Conservation (phyloP, 1,140 invertebrate species). For the Eulimnadia texana region DNA sequence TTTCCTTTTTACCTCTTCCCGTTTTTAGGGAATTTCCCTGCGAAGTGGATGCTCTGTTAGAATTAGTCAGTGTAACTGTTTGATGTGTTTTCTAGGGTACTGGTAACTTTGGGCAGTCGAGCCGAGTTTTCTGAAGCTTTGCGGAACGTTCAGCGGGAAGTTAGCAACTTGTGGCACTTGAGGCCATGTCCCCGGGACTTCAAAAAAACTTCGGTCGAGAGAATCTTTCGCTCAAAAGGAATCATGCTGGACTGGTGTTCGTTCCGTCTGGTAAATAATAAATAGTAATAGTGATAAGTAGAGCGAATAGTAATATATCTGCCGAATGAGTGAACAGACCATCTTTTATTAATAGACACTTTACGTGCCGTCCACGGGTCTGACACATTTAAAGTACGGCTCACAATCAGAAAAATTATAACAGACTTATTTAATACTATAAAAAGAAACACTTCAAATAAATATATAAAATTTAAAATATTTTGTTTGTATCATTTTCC, state of each 20-base stretch:
- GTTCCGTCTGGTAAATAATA: slow-evolving; percentile 51
- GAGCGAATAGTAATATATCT: too few species aligned
- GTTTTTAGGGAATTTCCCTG: too few species aligned
- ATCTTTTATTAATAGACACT: too few species aligned
- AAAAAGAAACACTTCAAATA: too few species aligned
- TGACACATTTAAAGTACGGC: background rate
- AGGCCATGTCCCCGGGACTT: slow-evolving; percentile 60
- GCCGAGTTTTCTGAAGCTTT: slow-evolving; percentile 55
- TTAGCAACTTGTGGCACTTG: slow-evolving; percentile 54
- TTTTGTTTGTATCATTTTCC: background rate
- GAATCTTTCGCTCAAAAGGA: slow-evolving; percentile 57
- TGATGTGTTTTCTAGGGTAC: slow-evolving; percentile 42
- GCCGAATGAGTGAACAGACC: too few species aligned
- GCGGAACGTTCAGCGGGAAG: slow-evolving; percentile 60
- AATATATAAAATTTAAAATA: background rate
- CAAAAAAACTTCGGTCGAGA: slow-evolving; percentile 69
- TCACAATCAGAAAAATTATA: background rate
- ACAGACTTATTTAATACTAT: too few species aligned
- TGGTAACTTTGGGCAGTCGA: slow-evolving; percentile 61
- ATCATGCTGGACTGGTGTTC: slow-evolving; percentile 78
- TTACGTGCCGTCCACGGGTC: too few species aligned
- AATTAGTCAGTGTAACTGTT: slow-evolving; percentile 3
- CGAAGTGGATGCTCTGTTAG: background rate
- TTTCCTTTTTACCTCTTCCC: slow-evolving; percentile 12
- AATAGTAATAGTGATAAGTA: background rate